Evolutionary conservation across 2,113 vertebrate genomes (phyloP).

Genomic region (Mohoua ochrocephala): DNA sequence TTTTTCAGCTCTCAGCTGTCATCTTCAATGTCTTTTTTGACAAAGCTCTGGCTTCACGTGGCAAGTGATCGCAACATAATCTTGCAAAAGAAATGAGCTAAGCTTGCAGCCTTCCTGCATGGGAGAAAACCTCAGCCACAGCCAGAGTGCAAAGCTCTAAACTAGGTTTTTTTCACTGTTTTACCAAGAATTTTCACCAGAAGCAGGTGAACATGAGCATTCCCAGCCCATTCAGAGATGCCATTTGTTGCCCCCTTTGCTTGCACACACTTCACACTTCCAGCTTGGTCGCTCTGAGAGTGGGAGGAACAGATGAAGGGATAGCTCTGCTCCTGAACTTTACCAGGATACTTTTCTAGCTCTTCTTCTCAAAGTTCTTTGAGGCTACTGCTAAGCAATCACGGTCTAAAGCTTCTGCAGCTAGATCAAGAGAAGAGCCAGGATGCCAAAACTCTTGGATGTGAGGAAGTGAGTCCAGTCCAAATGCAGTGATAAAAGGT

Average conservation of each 20-base stretch:
- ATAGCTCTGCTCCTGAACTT: background rate
- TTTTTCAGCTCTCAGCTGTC: background rate
- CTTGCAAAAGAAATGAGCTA: background rate
- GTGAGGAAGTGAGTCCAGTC: background rate
- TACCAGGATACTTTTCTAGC: background rate
- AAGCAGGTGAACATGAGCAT: background rate
- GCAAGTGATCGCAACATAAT: background rate
- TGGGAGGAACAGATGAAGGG: background rate
- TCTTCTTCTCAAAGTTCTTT: background rate
- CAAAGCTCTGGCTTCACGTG: background rate
- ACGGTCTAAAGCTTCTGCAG: background rate
- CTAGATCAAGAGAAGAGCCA: background rate
- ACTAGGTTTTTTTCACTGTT: background rate
- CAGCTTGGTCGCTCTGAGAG: fast-evolving
- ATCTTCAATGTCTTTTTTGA: background rate
- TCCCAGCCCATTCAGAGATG: background rate
- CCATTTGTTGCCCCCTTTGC: background rate
- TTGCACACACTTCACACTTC: background rate
- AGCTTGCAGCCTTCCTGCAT: background rate
- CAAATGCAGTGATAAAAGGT: background rate
- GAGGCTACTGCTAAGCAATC: background rate
- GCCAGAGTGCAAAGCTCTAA: background rate
- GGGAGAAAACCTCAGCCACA: background rate
- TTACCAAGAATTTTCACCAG: background rate
- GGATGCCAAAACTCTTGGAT: background rate